Percentiles rank a stretch among this genome's conserved stretches.
Conservation (phyloP, 1,140 invertebrate genomes). For the Cherax quadricarinatus region DNA sequence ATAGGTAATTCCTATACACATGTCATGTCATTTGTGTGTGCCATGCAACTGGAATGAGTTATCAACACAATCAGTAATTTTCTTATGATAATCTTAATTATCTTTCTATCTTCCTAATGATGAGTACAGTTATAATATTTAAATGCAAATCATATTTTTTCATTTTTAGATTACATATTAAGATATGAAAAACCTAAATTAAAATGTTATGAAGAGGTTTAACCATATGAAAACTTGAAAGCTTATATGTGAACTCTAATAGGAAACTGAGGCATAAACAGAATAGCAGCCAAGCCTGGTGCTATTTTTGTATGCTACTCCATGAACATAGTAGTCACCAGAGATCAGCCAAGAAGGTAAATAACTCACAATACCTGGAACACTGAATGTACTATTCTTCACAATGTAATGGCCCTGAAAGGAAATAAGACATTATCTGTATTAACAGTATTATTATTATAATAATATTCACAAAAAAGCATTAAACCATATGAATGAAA, state of each 20-base stretch:
- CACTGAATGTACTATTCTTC: constrained; percentile 18
- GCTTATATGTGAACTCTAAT: background rate
- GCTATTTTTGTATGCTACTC: background rate
- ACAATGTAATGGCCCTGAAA: constrained; percentile 43
- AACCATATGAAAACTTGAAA: background rate
- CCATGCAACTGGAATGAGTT: no score
- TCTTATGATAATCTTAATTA: no score
- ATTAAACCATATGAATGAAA: background rate
- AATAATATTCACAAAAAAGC: background rate
- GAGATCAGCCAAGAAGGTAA: constrained; percentile 34
- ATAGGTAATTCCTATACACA: no score
- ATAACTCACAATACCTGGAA: background rate
- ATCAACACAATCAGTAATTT: no score
- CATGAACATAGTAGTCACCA: constrained; percentile 40
- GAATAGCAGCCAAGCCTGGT: constrained; percentile 30
- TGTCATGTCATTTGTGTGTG: no score
- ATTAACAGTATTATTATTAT: background rate
- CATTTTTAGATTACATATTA: no score
- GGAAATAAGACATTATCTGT: background rate
- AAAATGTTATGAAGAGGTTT: no score
- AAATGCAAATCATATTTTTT: no score
- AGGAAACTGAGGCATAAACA: constrained; percentile 9
- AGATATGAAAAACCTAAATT: no score
- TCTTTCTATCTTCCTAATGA: no score
- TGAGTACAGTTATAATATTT: no score